A percentile compares a stretch with the other conserved stretches of the same genome.
phyloP scores from a whole-genome alignment of 2,113 vertebrate genomes.

The Lophura nycthemera region DNA sequence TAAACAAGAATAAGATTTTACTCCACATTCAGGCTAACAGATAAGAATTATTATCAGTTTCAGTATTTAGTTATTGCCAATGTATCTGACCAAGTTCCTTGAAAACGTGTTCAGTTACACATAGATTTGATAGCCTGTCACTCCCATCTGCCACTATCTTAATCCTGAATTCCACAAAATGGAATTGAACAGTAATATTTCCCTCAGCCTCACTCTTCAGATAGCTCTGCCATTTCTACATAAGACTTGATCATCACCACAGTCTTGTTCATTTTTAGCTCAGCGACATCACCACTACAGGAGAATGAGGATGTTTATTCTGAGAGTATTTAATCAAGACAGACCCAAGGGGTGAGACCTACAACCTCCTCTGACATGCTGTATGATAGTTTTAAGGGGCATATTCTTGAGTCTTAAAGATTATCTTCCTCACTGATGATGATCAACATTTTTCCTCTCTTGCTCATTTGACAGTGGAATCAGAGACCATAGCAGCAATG shows the following conservation, averaged over 20 bases:
- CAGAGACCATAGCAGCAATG: not conserved
- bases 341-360: not conserved
- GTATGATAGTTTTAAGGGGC: not conserved
- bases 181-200: not conserved
- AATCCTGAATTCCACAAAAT: not conserved
- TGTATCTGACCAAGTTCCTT: not conserved
- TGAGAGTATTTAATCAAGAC: not conserved
- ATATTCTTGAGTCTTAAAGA: not conserved
- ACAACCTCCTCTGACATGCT: not conserved
- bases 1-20: not conserved
- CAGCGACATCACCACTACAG: not conserved
- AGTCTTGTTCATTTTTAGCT: not conserved
- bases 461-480: not conserved
- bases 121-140: not conserved
- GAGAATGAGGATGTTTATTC: not conserved
- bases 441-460: not conserved
- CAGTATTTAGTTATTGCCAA: not conserved
- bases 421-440: not conserved
- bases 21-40: not conserved
- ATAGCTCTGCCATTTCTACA: not conserved
- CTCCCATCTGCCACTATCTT: not conserved
- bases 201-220: not conserved
- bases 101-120: not conserved
- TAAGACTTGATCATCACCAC: not conserved
- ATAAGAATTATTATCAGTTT: not conserved